Evolutionary conservation across 2,797 vertebrate species (phyloP), one percentile per base, ranked within the genome.

Genomic region (Hephaestus fuliginosus): DNA sequence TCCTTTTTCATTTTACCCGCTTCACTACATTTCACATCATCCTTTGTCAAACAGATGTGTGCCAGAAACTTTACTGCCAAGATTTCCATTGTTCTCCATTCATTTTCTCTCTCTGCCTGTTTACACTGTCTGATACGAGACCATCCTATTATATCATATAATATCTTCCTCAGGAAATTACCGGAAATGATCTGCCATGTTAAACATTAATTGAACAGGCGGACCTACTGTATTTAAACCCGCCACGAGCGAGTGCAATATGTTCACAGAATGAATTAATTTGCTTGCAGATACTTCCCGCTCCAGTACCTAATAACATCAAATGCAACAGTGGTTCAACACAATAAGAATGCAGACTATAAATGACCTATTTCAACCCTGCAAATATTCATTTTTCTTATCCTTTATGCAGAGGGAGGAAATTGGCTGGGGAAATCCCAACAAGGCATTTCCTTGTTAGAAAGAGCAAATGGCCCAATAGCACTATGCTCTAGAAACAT

Each of bases 141-240:
- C 70, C 76, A 61, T 60, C 46, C 62, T 56, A 64, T 79, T 83
- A 80, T 79, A 88, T 81, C 73, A 81, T 39, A 62, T 46, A 57
- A 83, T 74, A 86, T 84, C 86, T 85, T 92, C 73, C 68, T 49
- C 82, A 86, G 91, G 89, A 95, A 92, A 94, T 93, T 78, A 89
- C 77, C 48, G 33, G 72, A 86, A 87, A 89, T 76, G 22, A 89
- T 90, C 83, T 70, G 76, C 76, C 82, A 56, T 95, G 92, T 93
- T 90, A 70, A 92, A 92, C 91, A 93, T 81, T 89, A 91, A 95
- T 92, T 92, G 83, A 92, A 92, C 81, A 88, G 78, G 43, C 55
- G 71, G 76, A 51, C 73, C 63, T 53, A 48, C 84, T 86, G 76
- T 90, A 80, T 89, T 87, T 88, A 78, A 90, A 80, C 64, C 74